These are phyloP conservation scores for Drosophila monieri DNA, from an alignment of 2,888 invertebrate genomes.

Conservation along the genomic window DNA sequence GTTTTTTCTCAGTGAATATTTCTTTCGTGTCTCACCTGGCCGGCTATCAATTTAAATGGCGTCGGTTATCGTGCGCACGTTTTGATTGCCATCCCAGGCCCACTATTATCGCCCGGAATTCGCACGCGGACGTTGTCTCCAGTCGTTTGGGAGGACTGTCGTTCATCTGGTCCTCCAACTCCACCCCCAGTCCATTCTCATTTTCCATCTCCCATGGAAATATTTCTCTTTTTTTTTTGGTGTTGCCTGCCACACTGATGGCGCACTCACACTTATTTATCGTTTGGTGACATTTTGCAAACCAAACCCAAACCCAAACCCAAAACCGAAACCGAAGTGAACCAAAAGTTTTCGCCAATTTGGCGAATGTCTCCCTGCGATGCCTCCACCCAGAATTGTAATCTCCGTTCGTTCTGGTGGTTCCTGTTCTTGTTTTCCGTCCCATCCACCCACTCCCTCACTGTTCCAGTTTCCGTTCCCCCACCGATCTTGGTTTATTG, in stretches of 20 bases:
- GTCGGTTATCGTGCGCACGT: slow-evolving; percentile 74
- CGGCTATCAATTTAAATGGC: slow-evolving; percentile 77
- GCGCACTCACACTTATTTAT: slow-evolving; percentile 62
- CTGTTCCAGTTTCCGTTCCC: slow-evolving; percentile 1
- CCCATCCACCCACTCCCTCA: not conserved
- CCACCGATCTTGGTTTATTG: slow-evolving; percentile 55
- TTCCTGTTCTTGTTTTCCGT: slow-evolving; percentile 33
- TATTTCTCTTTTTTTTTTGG: not conserved
- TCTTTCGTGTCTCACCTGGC: slow-evolving; percentile 56
- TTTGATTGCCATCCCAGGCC: slow-evolving; percentile 71
- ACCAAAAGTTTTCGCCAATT: slow-evolving; percentile 69
- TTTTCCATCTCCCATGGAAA: slow-evolving; percentile 3
- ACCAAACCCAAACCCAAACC: slow-evolving; percentile 21
- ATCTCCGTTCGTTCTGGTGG: slow-evolving; percentile 65
- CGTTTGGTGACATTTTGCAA: slow-evolving; percentile 71
- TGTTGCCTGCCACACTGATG: slow-evolving; percentile 4
- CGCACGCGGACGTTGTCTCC: slow-evolving; percentile 33
- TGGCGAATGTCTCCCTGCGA: slow-evolving; percentile 55
- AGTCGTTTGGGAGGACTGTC: slow-evolving; percentile 32
- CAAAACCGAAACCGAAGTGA: slow-evolving; percentile 35
- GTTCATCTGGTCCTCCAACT: slow-evolving; percentile 2
- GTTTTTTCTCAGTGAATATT: not conserved
- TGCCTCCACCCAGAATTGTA: slow-evolving; percentile 59
- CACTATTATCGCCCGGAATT: slow-evolving; percentile 63
- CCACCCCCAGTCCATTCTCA: not conserved